A percentile compares a stretch with the other conserved stretches of the same genome.
Evolutionary conservation across 2,888 invertebrate species (phyloP).

Genomic region (Perdita meconis): DNA sequence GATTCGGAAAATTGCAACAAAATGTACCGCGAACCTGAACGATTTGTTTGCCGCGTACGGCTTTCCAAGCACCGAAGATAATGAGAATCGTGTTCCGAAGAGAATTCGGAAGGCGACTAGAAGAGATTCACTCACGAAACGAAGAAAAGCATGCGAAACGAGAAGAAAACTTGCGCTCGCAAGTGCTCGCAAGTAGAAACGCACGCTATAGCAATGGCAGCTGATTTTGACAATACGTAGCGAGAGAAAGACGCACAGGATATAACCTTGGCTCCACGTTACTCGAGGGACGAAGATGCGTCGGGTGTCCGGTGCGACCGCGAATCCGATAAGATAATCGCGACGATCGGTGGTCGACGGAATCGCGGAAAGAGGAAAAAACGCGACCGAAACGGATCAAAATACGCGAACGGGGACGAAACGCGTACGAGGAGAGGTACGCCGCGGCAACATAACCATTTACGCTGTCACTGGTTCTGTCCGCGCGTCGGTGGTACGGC

Average conservation of each 20-base stretch:
- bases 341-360: not conserved
- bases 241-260: conserved; percentile 61
- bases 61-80: not conserved
- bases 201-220: conserved; percentile 79
- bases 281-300: conserved; percentile 2
- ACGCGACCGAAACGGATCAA: conserved; percentile 1
- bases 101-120: conserved; percentile 30
- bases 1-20: conserved; percentile 17
- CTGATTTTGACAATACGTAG: conserved; percentile 82
- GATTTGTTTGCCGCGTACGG: conserved; percentile 15
- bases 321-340: not conserved
- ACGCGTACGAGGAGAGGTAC: conserved; percentile 31
- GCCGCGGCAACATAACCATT: conserved; percentile 64
- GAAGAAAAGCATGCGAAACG: conserved; percentile 34
- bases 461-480: conserved; percentile 66
- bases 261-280: conserved; percentile 72
- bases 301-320: conserved; percentile 17
- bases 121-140: not conserved
- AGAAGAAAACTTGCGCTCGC: conserved; percentile 41
- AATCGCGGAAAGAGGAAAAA: not conserved
- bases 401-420: conserved; percentile 14
- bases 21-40: conserved; percentile 12
- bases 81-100: conserved; percentile 31
- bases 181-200: conserved; percentile 35
- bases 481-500: conserved; percentile 72